Evolutionary conservation across 2,797 vertebrate genomes (phyloP), one percentile per base, ranked within the genome.

Genomic region (Pseudocheirus occidentalis): DNA sequence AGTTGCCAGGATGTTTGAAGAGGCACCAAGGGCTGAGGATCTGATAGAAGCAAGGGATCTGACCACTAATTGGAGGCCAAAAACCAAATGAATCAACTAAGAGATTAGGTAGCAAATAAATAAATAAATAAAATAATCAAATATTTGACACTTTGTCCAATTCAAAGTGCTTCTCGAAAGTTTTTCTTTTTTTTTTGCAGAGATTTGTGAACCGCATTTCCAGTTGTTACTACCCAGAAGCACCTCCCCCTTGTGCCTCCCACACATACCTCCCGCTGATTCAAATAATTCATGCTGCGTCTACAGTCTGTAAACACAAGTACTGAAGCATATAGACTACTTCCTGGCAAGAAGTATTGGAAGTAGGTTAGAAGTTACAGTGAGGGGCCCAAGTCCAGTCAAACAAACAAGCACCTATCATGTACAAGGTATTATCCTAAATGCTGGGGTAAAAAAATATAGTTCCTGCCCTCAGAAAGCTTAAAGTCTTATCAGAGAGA

Each of bases 221-320:
- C 55, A 18, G 5, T 24, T 58, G 27, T 58, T 28, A 58, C 57
- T 58, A 27, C 27, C 27, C 57, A 28, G 24, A 58, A 58, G 57
- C 4, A 7, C 0, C 18, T 1, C 57, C 57, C 5, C 0, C 55
- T 1, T 16, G 4, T 24, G 6, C 24, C 24, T 24, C 27, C 56
- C 56, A 59, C 58, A 59, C 58, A 59, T 12, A 4, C 59, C 31
- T 62, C 59, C 29, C 34, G 31, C 59, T 62, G 31, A 62, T 34
- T 62, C 59, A 12, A 27, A 62, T 34, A 62, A 29, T 62, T 13
- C 29, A 34, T 62, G 29, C 59, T 31, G 58, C 31, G 59, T 34
- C 59, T 34, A 62, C 11, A 62, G 11, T 34, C 29, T 62, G 29
- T 13, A 59, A 31, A 29, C 3, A 13, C 29, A 59, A 13, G 11